Evolutionary conservation across 2,888 invertebrate species (phyloP).

Genomic region (Nudaria mundana): DNA sequence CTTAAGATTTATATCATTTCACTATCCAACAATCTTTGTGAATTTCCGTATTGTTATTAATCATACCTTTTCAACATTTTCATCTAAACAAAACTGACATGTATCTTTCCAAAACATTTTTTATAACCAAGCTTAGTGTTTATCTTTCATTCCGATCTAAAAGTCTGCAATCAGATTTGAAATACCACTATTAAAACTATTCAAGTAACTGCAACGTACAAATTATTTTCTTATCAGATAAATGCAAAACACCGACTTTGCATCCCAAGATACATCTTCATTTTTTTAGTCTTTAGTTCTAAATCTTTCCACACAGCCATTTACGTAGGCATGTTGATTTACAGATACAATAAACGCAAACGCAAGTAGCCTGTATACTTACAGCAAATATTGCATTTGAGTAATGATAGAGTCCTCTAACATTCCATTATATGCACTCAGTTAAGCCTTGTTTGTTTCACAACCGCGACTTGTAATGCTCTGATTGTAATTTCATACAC

Average conservation of each 20-base stretch:
- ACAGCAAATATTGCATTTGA: slow-evolving; percentile 19
- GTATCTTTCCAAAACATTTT: no score
- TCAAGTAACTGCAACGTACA: slow-evolving; percentile 12
- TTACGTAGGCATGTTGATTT: slow-evolving; percentile 13
- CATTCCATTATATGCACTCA: slow-evolving; percentile 61
- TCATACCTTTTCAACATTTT: no score
- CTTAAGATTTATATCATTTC: no score
- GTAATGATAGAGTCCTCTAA: slow-evolving; percentile 55
- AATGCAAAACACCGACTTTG: slow-evolving; percentile 12
- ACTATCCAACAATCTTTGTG: no score
- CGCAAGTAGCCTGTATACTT: slow-evolving; percentile 6
- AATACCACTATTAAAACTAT: slow-evolving; percentile 16
- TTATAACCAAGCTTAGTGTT: no score
- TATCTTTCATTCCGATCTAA: no score
- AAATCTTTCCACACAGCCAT: slow-evolving; percentile 11
- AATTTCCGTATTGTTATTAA: no score
- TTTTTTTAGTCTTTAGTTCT: slow-evolving; percentile 17
- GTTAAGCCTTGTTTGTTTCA: slow-evolving; percentile 66
- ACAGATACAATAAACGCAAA: slow-evolving; percentile 6
- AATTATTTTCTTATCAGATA: slow-evolving; percentile 13
- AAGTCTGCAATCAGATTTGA: slow-evolving; percentile 14
- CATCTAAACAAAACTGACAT: no score
- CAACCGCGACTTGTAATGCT: slow-evolving; percentile 74
- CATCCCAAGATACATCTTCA: slow-evolving; percentile 22
- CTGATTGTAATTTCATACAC: slow-evolving; percentile 70